Base-by-base conservation (phyloP, 1,140 invertebrate genomes). In the Campodea augens region DNA sequence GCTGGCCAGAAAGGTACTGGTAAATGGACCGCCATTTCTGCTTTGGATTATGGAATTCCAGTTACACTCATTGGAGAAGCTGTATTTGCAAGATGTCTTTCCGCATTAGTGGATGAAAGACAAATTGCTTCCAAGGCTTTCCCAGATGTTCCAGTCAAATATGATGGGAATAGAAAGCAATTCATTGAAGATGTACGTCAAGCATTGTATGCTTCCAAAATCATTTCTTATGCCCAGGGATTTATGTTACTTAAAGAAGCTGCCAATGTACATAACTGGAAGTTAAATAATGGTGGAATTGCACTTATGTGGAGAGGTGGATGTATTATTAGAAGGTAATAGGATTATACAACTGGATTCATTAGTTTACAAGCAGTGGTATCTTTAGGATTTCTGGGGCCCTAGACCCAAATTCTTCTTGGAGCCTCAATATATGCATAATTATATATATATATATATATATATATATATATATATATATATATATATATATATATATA, bases 251-350 rank as follows among this genome's bases (percentile, higher is more conserved):
- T 99, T 52, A 70, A 86, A 38, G 90, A 98, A 65, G 92, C 93
- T 21, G 91, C 91, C 1, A 79, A 81, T 54, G 70, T 81, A 46
- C 79, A 91, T 53, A 75, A 78, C 0, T 99, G 95, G 96, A 81
- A 91, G 45, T 67, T 99, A 13, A 98, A 99, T 64, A 95, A 97
- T 57, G 95, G 95, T 40, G 86, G 84, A 27, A 97, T 99, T 55
- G 95, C 96, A 13, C 66, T 98, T 1, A 99, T 99, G 95, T 99
- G 96, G 96, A 73, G 95, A 51, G 96, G 96, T 20, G 96, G 96
- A 25, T 99, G 96, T 60, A 99, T 99, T 57, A 99, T 98, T 57
- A 74, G 92, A 59, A 93, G 79, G 77, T 78, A 60, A 36, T 24
- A 23, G 12, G n/a, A n/a, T n/a, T n/a, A n/a, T n/a, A n/a, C n/a